Evolutionary conservation across 2,888 invertebrate species (phyloP).

Genomic region (Cosmopolites sordidus): DNA sequence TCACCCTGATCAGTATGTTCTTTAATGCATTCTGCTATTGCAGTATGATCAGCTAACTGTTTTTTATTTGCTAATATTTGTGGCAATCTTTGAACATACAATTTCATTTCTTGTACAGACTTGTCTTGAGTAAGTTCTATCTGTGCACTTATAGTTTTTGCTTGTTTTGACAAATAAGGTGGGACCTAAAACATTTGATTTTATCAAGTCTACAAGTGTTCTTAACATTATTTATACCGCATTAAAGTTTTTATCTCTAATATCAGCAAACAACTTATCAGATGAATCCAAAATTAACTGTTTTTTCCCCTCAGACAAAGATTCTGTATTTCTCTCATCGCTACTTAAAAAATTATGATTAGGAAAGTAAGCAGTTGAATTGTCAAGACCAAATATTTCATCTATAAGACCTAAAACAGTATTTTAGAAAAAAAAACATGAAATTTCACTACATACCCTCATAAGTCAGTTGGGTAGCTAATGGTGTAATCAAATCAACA

Average conservation of each 20-base stretch:
- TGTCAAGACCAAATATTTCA: constrained; percentile 85
- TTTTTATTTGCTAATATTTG: constrained; percentile 82
- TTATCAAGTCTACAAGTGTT: too few relatives aligned
- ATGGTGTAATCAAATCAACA: constrained; percentile 85
- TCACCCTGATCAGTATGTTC: constrained; percentile 60
- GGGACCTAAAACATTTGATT: constrained; percentile 60
- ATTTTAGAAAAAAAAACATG: constrained; percentile 48
- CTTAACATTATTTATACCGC: constrained; percentile 54
- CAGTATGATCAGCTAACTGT: constrained; percentile 82
- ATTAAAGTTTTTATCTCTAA: constrained; percentile 91
- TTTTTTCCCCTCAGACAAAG: constrained; percentile 62
- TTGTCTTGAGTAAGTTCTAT: constrained; percentile 83
- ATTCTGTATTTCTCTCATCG: constrained; percentile 59
- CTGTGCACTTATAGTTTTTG: constrained; percentile 79
- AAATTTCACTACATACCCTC: constrained; percentile 68
- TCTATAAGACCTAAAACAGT: constrained; percentile 70
- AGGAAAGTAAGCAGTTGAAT: constrained; percentile 77
- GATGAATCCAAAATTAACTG: constrained; percentile 80
- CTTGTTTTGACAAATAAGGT: constrained; percentile 77
- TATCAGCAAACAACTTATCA: constrained; percentile 83
- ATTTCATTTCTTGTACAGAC: constrained; percentile 91
- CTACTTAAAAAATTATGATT: constrained; percentile 74
- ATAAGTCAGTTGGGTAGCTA: constrained; percentile 93
- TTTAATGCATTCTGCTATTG: constrained; percentile 91
- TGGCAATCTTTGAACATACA: constrained; percentile 85